A percentile compares a stretch with the other conserved stretches of the same genome.
phyloP scores from a whole-genome alignment of 2,888 invertebrate genomes.

The Watsonalla cultraria region DNA sequence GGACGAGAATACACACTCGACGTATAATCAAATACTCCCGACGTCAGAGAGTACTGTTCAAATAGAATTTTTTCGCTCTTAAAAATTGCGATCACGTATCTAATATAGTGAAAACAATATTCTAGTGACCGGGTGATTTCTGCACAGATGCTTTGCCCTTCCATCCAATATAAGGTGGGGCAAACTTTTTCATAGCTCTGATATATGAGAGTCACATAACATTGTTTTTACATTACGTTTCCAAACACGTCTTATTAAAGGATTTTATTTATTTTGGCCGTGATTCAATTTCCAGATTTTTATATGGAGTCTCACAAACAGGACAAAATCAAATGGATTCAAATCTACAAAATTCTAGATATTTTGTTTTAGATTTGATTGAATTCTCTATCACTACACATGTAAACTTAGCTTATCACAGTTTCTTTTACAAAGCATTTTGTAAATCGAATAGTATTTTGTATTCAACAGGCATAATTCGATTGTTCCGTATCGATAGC shows the following conservation, averaged over 20 bases:
- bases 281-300: neutral
- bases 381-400: too few relatives aligned
- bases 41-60: slow-evolving; percentile 60
- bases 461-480: slow-evolving; percentile 8
- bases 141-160: slow-evolving; percentile 72
- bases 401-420: too few relatives aligned
- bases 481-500: slow-evolving; percentile 27
- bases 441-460: neutral
- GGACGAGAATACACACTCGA: slow-evolving; percentile 63
- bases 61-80: slow-evolving; percentile 77
- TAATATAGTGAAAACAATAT: slow-evolving; percentile 81
- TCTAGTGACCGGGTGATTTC: slow-evolving; percentile 79
- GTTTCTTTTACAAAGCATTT: neutral
- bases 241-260: slow-evolving; percentile 7
- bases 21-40: slow-evolving; percentile 69
- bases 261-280: slow-evolving; percentile 10
- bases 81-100: slow-evolving; percentile 80
- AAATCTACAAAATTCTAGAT: too few relatives aligned
- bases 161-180: slow-evolving; percentile 65
- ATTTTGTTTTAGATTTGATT: too few relatives aligned
- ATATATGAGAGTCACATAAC: slow-evolving; percentile 58
- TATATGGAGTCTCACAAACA: too few relatives aligned
- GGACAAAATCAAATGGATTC: too few relatives aligned
- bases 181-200: slow-evolving; percentile 60
- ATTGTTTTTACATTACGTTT: slow-evolving; percentile 18